These are phyloP conservation scores for Xenus cinereus DNA, from an alignment of 2,113 vertebrate species.

Conservation along the genomic window DNA sequence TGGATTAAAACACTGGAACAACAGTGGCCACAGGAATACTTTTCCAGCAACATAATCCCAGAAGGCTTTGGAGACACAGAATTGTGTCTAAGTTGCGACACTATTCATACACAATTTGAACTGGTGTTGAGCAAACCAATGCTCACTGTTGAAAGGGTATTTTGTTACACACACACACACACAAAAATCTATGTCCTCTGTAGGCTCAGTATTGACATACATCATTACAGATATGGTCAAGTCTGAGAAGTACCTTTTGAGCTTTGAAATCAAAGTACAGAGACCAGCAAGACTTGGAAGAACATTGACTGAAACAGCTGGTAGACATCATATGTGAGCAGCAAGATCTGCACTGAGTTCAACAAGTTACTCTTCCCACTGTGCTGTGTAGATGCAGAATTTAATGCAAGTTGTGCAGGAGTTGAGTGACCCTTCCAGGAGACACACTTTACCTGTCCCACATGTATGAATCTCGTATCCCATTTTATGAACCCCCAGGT, in stretches of 20 bases:
- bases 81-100: slow-evolving; percentile 57
- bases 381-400: neutral
- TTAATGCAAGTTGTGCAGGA: neutral
- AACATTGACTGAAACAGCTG: neutral
- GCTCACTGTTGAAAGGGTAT: neutral
- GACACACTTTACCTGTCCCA: neutral
- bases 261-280: neutral
- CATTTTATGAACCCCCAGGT: neutral
- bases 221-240: neutral
- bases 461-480: neutral
- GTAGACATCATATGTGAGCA: neutral
- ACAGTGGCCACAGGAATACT: slow-evolving; percentile 60
- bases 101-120: slow-evolving; percentile 6
- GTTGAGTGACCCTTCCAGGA: neutral
- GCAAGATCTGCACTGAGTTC: neutral
- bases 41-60: slow-evolving; percentile 68
- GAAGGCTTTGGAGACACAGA: neutral
- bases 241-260: neutral
- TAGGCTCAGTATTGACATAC: neutral
- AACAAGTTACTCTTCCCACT: neutral
- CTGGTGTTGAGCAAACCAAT: slow-evolving; percentile 43
- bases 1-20: slow-evolving; percentile 75
- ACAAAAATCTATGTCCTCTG: neutral
- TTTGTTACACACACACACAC: neutral
- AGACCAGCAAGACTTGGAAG: neutral